These are phyloP conservation scores for Clistopyga incitator DNA, from an alignment of 2,888 invertebrate genomes.

Conservation along the genomic window DNA sequence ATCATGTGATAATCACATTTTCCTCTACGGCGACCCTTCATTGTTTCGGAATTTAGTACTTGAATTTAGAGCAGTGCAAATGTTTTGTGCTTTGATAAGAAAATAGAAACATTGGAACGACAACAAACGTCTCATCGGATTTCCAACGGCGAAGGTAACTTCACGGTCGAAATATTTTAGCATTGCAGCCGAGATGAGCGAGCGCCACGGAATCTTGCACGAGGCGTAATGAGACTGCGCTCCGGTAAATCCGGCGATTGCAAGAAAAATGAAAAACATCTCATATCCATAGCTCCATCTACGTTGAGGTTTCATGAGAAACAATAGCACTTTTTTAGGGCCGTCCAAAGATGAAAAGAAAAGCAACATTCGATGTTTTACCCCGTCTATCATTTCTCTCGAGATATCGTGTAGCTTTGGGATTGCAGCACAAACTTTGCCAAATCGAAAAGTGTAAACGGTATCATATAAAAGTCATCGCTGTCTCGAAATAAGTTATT, in stretches of 20 bases:
- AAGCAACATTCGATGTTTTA: background rate
- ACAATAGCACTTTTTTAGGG: background rate
- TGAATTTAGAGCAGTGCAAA: too few relatives aligned
- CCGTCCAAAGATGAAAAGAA: background rate
- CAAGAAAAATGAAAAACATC: conserved; percentile 9
- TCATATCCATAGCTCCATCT: background rate
- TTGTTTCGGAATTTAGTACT: too few relatives aligned
- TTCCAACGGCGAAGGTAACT: too few relatives aligned
- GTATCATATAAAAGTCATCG: conserved; percentile 1
- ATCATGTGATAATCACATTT: too few relatives aligned
- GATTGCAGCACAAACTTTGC: background rate
- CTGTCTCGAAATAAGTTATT: background rate
- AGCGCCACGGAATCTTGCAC: background rate
- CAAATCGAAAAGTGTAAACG: background rate
- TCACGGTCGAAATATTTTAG: background rate
- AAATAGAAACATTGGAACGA: too few relatives aligned
- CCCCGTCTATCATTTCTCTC: background rate
- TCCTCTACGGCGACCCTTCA: too few relatives aligned
- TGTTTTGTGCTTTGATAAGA: too few relatives aligned
- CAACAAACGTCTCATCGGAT: too few relatives aligned
- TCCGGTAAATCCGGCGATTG: conserved; percentile 9
- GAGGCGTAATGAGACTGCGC: background rate
- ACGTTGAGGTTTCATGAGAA: background rate
- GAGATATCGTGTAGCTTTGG: background rate
- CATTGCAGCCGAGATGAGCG: background rate